A percentile compares a stretch with the other conserved stretches of the same genome.
Conservation (phyloP, 2,888 invertebrate genomes). For the Halocaridina rubra region DNA sequence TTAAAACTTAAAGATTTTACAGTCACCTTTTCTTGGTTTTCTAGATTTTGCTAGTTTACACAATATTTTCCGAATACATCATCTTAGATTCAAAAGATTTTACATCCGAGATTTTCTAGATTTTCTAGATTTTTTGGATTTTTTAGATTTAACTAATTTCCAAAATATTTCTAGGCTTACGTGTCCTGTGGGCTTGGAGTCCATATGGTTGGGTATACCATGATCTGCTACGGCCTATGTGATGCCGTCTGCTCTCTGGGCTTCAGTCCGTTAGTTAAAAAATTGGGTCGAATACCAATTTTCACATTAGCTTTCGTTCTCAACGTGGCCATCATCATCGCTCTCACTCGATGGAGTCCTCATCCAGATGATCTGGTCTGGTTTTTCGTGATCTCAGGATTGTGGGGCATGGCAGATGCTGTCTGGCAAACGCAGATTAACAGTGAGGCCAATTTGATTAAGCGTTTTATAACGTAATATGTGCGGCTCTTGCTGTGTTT, state of each 20-base stretch:
- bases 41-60: too few species aligned
- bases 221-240: constrained; percentile 96
- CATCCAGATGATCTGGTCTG: constrained; percentile 82
- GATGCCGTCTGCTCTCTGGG: constrained; percentile 91
- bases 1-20: neutral
- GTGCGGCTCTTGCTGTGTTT: neutral
- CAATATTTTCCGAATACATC: too few species aligned
- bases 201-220: constrained; percentile 93
- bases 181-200: constrained; percentile 90
- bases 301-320: constrained; percentile 79
- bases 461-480: neutral
- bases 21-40: neutral
- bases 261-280: constrained; percentile 92
- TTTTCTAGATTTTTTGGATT: too few species aligned
- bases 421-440: constrained; percentile 98
- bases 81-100: too few species aligned
- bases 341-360: constrained; percentile 87
- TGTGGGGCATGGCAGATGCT: constrained; percentile 96
- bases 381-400: constrained; percentile 89
- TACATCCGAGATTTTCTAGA: too few species aligned
- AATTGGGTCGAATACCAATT: constrained; percentile 87
- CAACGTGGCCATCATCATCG: constrained; percentile 82
- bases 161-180: constrained; percentile 85
- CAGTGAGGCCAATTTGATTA: constrained; percentile 68
- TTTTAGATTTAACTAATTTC: too few species aligned